Evolutionary conservation across 2,797 vertebrate genomes (phyloP).

Genomic region (Schizothorax lantsangensis): DNA sequence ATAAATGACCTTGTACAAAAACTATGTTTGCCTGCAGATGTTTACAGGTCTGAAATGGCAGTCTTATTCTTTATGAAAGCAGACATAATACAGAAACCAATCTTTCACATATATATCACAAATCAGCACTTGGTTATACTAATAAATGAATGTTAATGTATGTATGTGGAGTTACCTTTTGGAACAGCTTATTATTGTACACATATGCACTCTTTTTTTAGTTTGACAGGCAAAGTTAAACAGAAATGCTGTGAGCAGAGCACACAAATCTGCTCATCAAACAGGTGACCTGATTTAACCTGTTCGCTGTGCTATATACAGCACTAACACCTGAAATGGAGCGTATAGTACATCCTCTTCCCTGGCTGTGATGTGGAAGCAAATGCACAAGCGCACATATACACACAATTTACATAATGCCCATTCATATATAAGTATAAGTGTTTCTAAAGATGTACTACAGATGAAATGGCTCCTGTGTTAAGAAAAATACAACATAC

Average conservation of each 20-base stretch:
- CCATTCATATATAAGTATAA: background rate
- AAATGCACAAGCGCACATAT: background rate
- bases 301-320: background rate
- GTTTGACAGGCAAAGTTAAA: background rate
- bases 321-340: background rate
- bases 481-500: background rate
- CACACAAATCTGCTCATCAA: constrained; percentile 21
- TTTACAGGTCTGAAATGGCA: background rate
- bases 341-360: background rate
- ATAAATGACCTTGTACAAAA: background rate
- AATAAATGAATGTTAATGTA: background rate
- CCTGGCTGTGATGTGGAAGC: background rate
- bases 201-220: background rate
- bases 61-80: background rate
- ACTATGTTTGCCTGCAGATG: background rate
- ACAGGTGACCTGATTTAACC: constrained; percentile 13
- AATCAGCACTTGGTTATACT: background rate
- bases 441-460: background rate
- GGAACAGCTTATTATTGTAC: background rate
- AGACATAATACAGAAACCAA: background rate
- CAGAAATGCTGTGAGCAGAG: background rate
- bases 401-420: background rate
- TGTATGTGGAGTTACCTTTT: background rate
- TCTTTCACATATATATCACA: background rate
- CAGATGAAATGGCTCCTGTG: background rate